Evolutionary conservation across 23 tunicate genomes (phyloP).

Genomic region (Aplidium turbinatum): DNA sequence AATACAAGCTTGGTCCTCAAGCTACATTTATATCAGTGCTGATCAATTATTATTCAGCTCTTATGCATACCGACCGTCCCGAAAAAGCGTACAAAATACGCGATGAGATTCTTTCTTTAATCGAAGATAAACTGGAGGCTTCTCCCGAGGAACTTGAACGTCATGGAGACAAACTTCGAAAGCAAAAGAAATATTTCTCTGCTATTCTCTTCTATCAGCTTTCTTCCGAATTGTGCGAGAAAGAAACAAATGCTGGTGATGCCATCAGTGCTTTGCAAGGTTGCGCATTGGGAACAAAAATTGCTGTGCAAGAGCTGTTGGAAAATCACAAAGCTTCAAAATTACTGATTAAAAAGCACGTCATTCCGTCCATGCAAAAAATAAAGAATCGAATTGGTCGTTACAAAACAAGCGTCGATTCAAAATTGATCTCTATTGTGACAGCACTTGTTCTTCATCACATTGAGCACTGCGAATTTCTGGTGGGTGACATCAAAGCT

Average conservation of each 20-base stretch:
- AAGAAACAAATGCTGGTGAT: not conserved
- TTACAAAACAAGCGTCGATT: not conserved
- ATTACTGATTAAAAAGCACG: not conserved
- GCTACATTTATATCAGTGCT: conserved; percentile 5
- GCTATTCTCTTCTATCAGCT: conserved; percentile 26
- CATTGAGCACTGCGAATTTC: conserved; percentile 17
- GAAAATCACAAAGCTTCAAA: conserved; percentile 5
- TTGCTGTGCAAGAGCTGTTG: not conserved
- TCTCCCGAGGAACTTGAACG: conserved; percentile 10
- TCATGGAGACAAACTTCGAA: not conserved
- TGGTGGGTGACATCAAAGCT: not conserved
- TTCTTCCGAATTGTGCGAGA: conserved; percentile 6
- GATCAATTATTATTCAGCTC: conserved; percentile 8
- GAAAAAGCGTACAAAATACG: conserved; percentile 3
- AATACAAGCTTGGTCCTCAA: conserved; percentile 8
- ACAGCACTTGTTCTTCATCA: not conserved
- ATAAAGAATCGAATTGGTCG: conserved; percentile 11
- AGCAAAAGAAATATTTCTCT: not conserved
- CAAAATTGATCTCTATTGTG: not conserved
- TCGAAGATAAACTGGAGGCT: not conserved
- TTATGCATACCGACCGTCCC: not conserved
- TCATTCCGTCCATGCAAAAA: conserved; percentile 12
- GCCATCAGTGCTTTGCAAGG: not conserved
- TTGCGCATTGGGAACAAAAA: conserved; percentile 2
- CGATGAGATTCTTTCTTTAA: not conserved